Conservation (phyloP, 2,113 vertebrate genomes). For the Thryonomys swinderianus region DNA sequence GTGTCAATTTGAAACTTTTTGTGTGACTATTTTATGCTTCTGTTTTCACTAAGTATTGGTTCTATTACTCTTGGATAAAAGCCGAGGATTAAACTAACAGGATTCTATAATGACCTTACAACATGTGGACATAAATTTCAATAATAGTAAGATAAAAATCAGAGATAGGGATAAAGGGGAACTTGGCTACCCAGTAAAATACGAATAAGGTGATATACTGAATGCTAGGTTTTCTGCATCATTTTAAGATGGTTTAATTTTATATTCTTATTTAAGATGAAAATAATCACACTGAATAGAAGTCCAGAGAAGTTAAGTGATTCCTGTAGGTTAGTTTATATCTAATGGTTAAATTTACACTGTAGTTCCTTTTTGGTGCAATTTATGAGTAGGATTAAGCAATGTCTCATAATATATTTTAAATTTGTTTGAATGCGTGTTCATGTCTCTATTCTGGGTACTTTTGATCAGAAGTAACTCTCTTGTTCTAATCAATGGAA, state of each 20-base stretch:
- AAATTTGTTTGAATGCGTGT: background rate
- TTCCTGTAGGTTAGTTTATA: background rate
- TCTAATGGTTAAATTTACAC: background rate
- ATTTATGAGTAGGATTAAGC: background rate
- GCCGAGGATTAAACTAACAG: background rate
- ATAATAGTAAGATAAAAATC: background rate
- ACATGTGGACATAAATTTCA: background rate
- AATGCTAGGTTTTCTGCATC: background rate
- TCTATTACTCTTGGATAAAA: background rate
- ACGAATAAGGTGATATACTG: background rate
- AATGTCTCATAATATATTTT: background rate
- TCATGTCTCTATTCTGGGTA: background rate
- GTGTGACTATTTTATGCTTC: background rate
- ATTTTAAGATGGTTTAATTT: background rate
- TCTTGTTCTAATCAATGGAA: background rate
- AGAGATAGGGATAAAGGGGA: background rate
- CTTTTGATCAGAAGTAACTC: background rate
- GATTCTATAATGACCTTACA: background rate
- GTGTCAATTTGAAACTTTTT: background rate
- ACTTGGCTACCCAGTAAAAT: background rate
- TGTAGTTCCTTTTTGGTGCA: background rate
- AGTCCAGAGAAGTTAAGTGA: background rate
- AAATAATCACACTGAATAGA: background rate
- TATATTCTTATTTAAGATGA: background rate
- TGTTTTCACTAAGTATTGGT: background rate